Evolutionary conservation across 2,113 vertebrate species (phyloP), one percentile per base, ranked within the genome.

Genomic region (Rutilus rutilus): DNA sequence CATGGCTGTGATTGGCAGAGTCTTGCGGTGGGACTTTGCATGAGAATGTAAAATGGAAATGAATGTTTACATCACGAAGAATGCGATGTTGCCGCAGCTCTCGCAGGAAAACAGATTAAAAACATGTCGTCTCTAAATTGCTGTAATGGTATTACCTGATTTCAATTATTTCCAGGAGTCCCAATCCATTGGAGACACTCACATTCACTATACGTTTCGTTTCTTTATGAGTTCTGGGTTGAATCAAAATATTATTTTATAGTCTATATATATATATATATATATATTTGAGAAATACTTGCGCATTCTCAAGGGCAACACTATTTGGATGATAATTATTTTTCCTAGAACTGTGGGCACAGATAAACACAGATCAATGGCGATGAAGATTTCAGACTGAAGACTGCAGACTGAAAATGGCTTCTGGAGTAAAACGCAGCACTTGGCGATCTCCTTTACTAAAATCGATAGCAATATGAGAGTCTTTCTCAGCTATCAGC

Each of bases 401-500:
- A n/a, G n/a, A 52, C 27, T 25, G 14, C 39, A 33, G n/a, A 80
- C 85, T 36, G 25, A 60, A 90, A 89, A 83, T 62, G 33, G 69
- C 57, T 85, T 87, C 81, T 75, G 71, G 78, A 87, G 87, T 50
- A 57, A 88, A 82, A 83, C 23, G 47, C 27, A 65, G 54, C 78
- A 50, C 54, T 67, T 69, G 52, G 71, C 67, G 42, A 74, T 78
- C 83, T 36, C 86, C 64, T 78, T 64, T 50, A 36, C 50, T 74
- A 76, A 87, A 87, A 90, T 88, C 85, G 36, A 83, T 89, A 88
- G 84, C 85, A 88, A 86, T 89, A 78, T 69, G 83, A 83, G 75
- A 79, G 57, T 36, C 75, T 85, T 86, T 85, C 78, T 75, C 79
- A 86, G 36, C 82, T 77, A 88, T 85, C 47, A 85, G 82, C 60